phyloP scores from a whole-genome alignment of 2,888 invertebrate species.

The Trypoxylon attenuatum region DNA sequence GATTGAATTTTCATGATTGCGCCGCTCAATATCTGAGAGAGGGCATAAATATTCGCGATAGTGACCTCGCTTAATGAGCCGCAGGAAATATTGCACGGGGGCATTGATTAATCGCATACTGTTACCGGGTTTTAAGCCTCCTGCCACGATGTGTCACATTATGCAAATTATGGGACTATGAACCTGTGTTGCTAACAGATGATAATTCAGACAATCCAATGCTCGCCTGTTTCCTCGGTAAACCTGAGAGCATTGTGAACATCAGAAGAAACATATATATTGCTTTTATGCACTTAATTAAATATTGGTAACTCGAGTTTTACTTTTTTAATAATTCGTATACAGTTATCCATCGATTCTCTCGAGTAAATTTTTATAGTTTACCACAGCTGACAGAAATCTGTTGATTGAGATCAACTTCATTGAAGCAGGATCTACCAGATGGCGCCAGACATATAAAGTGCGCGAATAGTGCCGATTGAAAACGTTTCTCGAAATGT shows the following conservation, averaged over 20 bases:
- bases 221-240: background rate
- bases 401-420: background rate
- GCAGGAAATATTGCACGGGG: background rate
- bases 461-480: background rate
- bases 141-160: background rate
- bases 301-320: too few species aligned
- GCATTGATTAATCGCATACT: slow-evolving; percentile 3
- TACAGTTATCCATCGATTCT: too few species aligned
- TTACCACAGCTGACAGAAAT: too few species aligned
- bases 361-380: background rate
- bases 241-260: too few species aligned
- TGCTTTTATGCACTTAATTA: too few species aligned
- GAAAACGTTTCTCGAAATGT: background rate
- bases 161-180: background rate
- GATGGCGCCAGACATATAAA: slow-evolving; percentile 16
- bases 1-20: background rate
- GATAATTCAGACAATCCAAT: background rate
- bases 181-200: slow-evolving; percentile 1
- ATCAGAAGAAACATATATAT: too few species aligned
- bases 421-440: background rate
- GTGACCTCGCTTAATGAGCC: background rate
- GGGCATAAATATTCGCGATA: slow-evolving; percentile 1
- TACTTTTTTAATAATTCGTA: too few species aligned
- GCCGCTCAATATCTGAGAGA: background rate
- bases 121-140: slow-evolving; percentile 7